Percentiles rank a stretch among this genome's conserved stretches.
These are phyloP conservation scores for Romanomermis culicivorax DNA, from an alignment of 2,888 invertebrate genomes.

Conservation along the genomic window DNA sequence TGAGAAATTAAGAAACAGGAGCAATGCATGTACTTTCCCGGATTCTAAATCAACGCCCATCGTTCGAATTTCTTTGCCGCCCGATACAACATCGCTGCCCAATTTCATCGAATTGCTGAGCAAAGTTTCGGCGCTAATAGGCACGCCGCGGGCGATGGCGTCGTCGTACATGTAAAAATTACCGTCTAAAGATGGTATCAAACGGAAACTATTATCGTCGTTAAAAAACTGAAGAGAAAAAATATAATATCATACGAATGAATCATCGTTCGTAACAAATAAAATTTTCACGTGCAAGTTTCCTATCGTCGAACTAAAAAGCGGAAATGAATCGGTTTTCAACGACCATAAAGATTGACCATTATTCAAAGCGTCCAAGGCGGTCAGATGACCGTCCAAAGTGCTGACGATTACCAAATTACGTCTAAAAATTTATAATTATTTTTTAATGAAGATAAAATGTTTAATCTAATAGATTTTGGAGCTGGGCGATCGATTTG, in stretches of 20 bases:
- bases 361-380: conserved; percentile 14
- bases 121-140: conserved; percentile 62
- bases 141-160: conserved; percentile 59
- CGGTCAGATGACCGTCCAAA: conserved; percentile 17
- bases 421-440: not conserved
- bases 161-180: conserved; percentile 76
- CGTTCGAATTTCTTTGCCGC: conserved; percentile 63
- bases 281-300: conserved; percentile 3
- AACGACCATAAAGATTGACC: conserved; percentile 12
- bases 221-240: not conserved
- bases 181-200: conserved; percentile 80
- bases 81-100: conserved; percentile 36
- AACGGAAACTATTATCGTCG: conserved; percentile 31
- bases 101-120: conserved; percentile 59
- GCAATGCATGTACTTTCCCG: conserved; percentile 41
- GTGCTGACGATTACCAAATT: conserved; percentile 13
- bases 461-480: too few species aligned
- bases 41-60: conserved; percentile 58
- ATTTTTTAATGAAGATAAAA: too few species aligned
- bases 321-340: conserved; percentile 11
- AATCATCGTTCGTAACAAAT: too few species aligned
- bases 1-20: too few species aligned
- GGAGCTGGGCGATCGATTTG: too few species aligned
- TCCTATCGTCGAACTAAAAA: conserved; percentile 13
- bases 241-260: too few species aligned